Evolutionary conservation across 2,113 vertebrate species (phyloP), one percentile per base, ranked within the genome.

Genomic region (Ia io): DNA sequence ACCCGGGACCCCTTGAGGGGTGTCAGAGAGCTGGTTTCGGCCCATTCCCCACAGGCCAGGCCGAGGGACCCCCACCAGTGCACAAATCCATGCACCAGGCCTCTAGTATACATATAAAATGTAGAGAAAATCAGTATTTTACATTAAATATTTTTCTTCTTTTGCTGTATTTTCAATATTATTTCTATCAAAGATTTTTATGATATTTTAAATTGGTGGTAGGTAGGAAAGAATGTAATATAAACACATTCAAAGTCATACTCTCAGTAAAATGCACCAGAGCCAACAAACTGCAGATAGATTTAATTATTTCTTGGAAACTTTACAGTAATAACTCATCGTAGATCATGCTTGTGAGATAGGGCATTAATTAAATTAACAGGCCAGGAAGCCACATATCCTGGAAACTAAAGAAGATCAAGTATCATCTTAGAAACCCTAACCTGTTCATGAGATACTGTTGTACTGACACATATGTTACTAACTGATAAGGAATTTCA

Each of bases 291-390:
- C 13, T 84, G 59, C 23, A 91, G 30, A 40, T 13, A 89, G n/a
- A 65, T 71, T 91, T 88, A 53, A 69, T 84, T 80, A 84, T 47
- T 93, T 96, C 80, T 42, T 49, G n/a, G 67, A 70, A 76, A 59
- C 8, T 79, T 90, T 16, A 1, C 37, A 49, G 51, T 91, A 59
- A 40, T 67, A 95, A 49, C 9, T 59, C 49, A 82, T 47, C 37
- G 16, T 77, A 14, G 17, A 53, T 76, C 32, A 65, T 67, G 32
- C 3, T 67, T 69, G 16, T 63, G 70, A 91, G n/a, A 18, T 37
- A 69, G 18, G 53, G 61, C 7, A 32, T n/a, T 77, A 67, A 80
- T 71, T 73, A 56, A 61, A 74, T 97, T 59, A 90, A 74, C 42
- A 88, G 32, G 30, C 47, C 32, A 53, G 32, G 35, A 73, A 88